These are phyloP conservation scores for Clitarchus hookeri DNA, from an alignment of 2,888 invertebrate genomes.

Conservation along the genomic window DNA sequence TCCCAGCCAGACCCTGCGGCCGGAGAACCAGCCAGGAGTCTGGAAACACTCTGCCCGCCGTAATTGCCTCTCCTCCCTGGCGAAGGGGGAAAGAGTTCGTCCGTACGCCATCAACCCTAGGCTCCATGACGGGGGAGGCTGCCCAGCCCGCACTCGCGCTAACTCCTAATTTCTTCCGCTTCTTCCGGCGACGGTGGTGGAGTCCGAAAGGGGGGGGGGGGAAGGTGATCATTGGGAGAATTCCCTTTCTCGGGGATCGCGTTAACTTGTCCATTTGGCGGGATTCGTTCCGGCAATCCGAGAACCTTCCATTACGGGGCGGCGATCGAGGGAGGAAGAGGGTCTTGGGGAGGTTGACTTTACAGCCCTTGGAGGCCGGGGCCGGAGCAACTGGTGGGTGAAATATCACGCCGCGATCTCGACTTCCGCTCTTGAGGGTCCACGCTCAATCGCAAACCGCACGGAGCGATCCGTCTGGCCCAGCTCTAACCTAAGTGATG, in stretches of 20 bases:
- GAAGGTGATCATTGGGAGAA: too few relatives aligned
- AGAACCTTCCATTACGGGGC: not conserved
- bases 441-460: not conserved
- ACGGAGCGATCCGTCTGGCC: not conserved
- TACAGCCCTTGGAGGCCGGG: not conserved
- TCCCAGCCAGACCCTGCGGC: too few relatives aligned
- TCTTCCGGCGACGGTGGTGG: too few relatives aligned
- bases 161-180: too few relatives aligned
- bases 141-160: not conserved
- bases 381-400: not conserved
- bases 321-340: not conserved
- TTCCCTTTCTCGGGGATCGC: not conserved
- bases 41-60: too few relatives aligned
- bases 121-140: not conserved
- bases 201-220: too few relatives aligned
- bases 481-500: not conserved
- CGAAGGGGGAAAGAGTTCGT: too few relatives aligned
- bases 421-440: not conserved
- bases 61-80: too few relatives aligned
- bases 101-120: not conserved
- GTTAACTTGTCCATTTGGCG: slow-evolving; percentile 14
- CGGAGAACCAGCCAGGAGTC: too few relatives aligned
- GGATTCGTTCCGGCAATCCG: slow-evolving; percentile 9
- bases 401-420: not conserved
- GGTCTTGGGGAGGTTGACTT: not conserved